A percentile compares a stretch with the other conserved stretches of the same genome.
Conservation (phyloP, 2,113 vertebrate species). For the Cathartes aura region DNA sequence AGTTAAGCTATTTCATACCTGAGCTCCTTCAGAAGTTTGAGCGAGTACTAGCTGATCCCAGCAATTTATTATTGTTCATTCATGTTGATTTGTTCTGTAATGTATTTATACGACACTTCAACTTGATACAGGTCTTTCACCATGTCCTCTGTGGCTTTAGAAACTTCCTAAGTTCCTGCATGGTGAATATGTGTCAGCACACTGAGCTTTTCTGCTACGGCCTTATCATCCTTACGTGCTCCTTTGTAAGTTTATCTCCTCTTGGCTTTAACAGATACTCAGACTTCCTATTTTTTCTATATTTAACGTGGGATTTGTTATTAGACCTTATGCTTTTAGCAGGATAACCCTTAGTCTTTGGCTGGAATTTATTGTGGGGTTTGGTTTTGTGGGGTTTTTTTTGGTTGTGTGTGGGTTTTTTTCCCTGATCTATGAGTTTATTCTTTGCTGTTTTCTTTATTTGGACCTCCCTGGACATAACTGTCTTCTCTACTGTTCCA, state of each 20-base stretch:
- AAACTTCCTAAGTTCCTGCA: not conserved
- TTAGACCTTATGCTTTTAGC: not conserved
- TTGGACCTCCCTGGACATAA: not conserved
- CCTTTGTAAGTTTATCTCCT: not conserved
- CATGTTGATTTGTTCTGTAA: not conserved
- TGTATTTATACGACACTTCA: not conserved
- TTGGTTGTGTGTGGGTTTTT: not conserved
- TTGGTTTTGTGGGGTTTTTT: not conserved
- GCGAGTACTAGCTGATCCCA: not conserved
- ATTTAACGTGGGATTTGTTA: not conserved
- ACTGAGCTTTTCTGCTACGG: not conserved
- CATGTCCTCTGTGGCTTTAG: not conserved
- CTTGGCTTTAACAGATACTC: not conserved
- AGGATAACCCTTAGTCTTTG: not conserved
- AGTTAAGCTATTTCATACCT: not conserved
- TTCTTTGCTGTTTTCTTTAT: not conserved
- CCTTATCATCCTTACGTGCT: not conserved
- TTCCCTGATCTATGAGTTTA: not conserved
- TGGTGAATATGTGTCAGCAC: not conserved
- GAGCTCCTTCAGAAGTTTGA: not conserved
- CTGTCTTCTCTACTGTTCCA: not conserved
- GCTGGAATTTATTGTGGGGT: not conserved
- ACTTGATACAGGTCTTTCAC: not conserved
- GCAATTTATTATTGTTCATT: not conserved
- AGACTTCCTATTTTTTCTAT: not conserved